Evolutionary conservation across 2,888 invertebrate species (phyloP).

Genomic region (Listrodromus nycthemerus): DNA sequence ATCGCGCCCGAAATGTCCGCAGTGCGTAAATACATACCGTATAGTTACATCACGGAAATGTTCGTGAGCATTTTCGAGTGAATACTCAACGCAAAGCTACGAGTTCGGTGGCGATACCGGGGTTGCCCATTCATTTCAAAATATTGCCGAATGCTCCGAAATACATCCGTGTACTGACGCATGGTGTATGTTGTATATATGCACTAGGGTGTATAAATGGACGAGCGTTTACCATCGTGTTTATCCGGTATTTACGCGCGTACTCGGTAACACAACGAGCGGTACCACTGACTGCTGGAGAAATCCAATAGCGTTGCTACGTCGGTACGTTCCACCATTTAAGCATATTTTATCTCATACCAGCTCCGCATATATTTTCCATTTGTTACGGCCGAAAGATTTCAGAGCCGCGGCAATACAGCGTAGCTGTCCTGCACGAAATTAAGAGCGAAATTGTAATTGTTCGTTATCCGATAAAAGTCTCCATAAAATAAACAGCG

Average conservation of each 20-base stretch:
- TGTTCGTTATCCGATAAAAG: neutral
- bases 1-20: slow-evolving; percentile 20
- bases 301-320: slow-evolving; percentile 45
- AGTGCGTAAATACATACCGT: slow-evolving; percentile 46
- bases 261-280: slow-evolving; percentile 31
- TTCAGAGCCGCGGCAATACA: slow-evolving; percentile 34
- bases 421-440: neutral
- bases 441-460: neutral
- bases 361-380: slow-evolving; percentile 34
- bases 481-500: neutral
- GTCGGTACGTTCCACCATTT: slow-evolving; percentile 12
- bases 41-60: slow-evolving; percentile 15
- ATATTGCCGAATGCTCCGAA: slow-evolving; percentile 36
- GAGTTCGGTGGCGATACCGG: slow-evolving; percentile 34
- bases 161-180: slow-evolving; percentile 30
- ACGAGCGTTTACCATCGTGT: slow-evolving; percentile 4
- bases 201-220: neutral
- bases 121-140: slow-evolving; percentile 42
- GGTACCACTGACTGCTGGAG: slow-evolving; percentile 15
- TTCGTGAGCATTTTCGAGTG: slow-evolving; percentile 45
- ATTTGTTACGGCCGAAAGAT: slow-evolving; percentile 34
- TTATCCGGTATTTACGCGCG: slow-evolving; percentile 43
- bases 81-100: slow-evolving; percentile 43
- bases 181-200: slow-evolving; percentile 17
- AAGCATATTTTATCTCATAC: slow-evolving; percentile 47